Base-by-base conservation (phyloP, 2,113 vertebrate genomes). In the Tenrec ecaudatus region DNA sequence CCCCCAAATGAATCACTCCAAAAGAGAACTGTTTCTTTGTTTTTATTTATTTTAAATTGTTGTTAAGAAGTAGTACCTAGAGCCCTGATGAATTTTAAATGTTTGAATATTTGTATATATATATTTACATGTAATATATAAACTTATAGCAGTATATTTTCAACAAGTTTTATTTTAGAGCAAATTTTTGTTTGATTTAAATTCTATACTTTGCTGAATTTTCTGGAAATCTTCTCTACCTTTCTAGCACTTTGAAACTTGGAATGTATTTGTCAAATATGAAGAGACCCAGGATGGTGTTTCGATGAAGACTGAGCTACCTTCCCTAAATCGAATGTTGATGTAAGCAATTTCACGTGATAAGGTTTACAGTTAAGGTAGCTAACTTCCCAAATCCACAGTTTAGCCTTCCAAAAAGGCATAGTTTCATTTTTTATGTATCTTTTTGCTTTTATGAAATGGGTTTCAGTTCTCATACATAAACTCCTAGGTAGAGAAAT, bases 401-500 rank as follows among this genome's bases (percentile, higher is more conserved):
- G 81, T 92, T 86, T 93, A 91, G 71, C 86, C 95, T 95, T 89
- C 43, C 91, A 93, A 64, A 92, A 76, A 96, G 20, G 71, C 77
- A 43, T 29, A 10, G 86, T 91, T 95, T 89, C 85, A 75, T 25
- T 85, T 85, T 92, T 95, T 88, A 96, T 95, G 86, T 81, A 40
- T 88, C 71, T 91, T 93, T 93, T 92, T 0, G 19, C 92, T 92
- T 96, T 93, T 84, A 80, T 88, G 89, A 96, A 95, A 88, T 93
- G 53, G 43, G 60, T 86, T 96, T 94, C 83, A 75, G 82, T 78
- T 90, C 90, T 94, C 93, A 94, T 88, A 60, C 80, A 96, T 88
- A 95, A 96, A 88, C 71, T 43, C 80, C 79, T 19, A 95, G 94
- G 69, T 62, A 95, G 90, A 92, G 90, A 94, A 96, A 96, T 83